Base-by-base conservation (phyloP, 2,797 vertebrate genomes). In the Semotilus atromaculatus region DNA sequence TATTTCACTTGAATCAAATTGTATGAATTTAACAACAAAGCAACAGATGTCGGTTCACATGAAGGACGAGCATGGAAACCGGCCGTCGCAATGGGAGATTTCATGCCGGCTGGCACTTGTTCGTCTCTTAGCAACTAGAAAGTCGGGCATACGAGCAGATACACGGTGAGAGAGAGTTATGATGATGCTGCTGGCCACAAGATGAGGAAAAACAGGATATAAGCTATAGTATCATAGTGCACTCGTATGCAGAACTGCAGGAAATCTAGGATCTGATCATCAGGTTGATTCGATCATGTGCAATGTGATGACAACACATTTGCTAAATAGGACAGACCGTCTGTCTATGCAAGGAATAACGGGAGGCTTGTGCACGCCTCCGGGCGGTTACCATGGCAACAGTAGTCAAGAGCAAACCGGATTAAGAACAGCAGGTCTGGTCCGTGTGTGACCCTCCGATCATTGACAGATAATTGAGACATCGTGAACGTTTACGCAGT, bases 121-220 rank as follows among this genome's bases (percentile, higher is more conserved):
- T 13, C 3, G 85, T 89, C 48, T 88, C 86, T 85, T 86, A 89
- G 88, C 85, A 89, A 89, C 86, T n/a, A 72, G 84, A 76, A 84
- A 87, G 53, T 68, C 36, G 68, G 85, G 48, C 77, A 75, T 74
- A 80, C 74, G 67, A 40, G 31, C 40, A 71, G 26, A 76, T 14
- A 11, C 14, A 16, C 8, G 4, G 23, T 9, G 36, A 26, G 71
- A 38, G 73, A 36, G 45, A 31, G 23, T 11, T 26, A 75, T 55
- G 51, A 81, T 77, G 62, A 80, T 83, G 80, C 34, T 74, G 51
- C 76, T 38, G 80, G 58, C n/a, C 74, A 80, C 43, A 40, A 79
- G 71, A 40, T 83, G 80, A 75, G 58, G 68, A 68, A 77, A 85
- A 67, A 83, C 81, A 78, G 78, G 45, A 51, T 62, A 85, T 83